Evolutionary conservation across 2,797 vertebrate species (phyloP).

Genomic region (Gastrophryne carolinensis): DNA sequence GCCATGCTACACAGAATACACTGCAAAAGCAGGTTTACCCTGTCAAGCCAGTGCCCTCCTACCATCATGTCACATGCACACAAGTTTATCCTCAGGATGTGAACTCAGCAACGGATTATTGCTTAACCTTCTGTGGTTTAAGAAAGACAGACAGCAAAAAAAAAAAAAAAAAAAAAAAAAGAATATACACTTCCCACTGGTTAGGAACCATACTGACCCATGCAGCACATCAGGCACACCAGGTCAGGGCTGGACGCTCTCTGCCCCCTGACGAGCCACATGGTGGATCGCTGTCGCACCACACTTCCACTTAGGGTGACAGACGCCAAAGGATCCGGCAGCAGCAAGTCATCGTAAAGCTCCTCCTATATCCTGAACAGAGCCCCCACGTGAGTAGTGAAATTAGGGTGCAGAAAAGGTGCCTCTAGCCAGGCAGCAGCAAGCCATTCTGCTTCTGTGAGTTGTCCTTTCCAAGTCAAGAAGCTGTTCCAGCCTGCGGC

Average conservation of each 20-base stretch:
- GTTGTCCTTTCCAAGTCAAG: conserved; percentile 22
- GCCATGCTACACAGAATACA: background rate
- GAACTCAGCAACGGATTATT: conserved; percentile 47
- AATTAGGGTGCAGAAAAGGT: conserved; percentile 20
- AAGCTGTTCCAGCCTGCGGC: conserved; percentile 43
- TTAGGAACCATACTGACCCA: conserved; percentile 80
- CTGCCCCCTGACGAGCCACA: conserved; percentile 75
- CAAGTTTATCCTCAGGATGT: conserved; percentile 40
- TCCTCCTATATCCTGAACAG: conserved; percentile 44
- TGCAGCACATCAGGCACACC: conserved; percentile 92
- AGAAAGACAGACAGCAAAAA: conserved; percentile 2
- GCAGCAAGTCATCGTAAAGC: conserved; percentile 16
- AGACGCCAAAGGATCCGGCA: background rate
- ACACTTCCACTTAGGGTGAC: conserved; percentile 5
- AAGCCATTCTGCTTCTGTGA: conserved; percentile 14
- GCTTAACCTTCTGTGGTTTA: conserved; percentile 27
- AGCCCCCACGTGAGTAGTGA: conserved; percentile 23
- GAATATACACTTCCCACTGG: background rate
- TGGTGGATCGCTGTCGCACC: conserved; percentile 53
- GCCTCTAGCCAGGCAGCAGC: background rate
- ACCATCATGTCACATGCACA: conserved; percentile 14
- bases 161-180: background rate
- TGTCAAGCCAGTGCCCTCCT: background rate
- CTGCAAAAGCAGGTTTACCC: background rate
- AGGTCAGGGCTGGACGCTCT: conserved; percentile 83